Evolutionary conservation across 1,140 invertebrate genomes (phyloP).

Genomic region (Rhyzopertha dominica): DNA sequence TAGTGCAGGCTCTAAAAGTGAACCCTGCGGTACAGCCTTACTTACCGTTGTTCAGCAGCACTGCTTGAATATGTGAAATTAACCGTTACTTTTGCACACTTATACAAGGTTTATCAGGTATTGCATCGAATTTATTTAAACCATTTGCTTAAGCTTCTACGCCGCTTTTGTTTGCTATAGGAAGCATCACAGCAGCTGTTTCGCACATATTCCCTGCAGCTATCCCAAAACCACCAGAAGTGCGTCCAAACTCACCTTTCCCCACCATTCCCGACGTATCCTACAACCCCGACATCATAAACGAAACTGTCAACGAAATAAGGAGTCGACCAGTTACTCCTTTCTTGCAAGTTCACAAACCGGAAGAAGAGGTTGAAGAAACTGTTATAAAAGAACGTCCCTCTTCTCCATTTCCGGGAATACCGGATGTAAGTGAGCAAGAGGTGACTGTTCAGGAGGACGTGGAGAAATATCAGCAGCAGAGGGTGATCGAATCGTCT

Average conservation of each 20-base stretch:
- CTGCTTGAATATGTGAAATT: too few relatives aligned
- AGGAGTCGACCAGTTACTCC: slow-evolving; percentile 28
- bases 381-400: slow-evolving; percentile 12
- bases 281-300: slow-evolving; percentile 21
- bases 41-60: too few relatives aligned
- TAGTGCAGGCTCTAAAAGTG: too few relatives aligned
- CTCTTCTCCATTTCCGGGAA: slow-evolving; percentile 31
- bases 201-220: slow-evolving; percentile 21
- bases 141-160: too few relatives aligned
- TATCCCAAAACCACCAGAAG: slow-evolving; percentile 15
- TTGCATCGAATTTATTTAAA: too few relatives aligned
- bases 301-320: slow-evolving; percentile 12
- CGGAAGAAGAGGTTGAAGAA: slow-evolving; percentile 20
- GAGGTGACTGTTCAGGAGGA: slow-evolving; percentile 25
- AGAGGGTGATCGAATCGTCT: slow-evolving; percentile 18
- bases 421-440: slow-evolving; percentile 28
- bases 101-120: too few relatives aligned
- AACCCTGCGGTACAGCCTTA: too few relatives aligned
- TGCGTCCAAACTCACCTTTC: slow-evolving; percentile 29
- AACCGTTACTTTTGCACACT: too few relatives aligned
- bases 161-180: slow-evolving; percentile 22
- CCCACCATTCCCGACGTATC: slow-evolving; percentile 38
- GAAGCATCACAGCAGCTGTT: slow-evolving; percentile 28
- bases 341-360: slow-evolving; percentile 19
- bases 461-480: slow-evolving; percentile 21